Evolutionary conservation across 2,888 invertebrate species (phyloP), one percentile per base, ranked within the genome.

Genomic region (Nemoura dubitans): DNA sequence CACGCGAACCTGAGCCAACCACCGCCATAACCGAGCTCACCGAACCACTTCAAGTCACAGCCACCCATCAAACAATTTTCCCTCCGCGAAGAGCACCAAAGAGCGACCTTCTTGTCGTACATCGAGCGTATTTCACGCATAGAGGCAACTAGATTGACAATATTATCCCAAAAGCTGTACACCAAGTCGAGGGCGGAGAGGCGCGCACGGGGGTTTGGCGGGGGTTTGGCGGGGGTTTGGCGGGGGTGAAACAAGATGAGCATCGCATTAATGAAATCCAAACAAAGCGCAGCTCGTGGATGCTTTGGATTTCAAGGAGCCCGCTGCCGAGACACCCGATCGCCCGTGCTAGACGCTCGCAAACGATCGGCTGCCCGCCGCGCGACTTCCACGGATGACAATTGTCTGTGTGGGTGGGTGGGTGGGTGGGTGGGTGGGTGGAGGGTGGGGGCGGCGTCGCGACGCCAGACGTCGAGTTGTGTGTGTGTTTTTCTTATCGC

Each of bases 221-320:
- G n/a, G n/a, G n/a, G n/a, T n/a, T n/a, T n/a, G n/a, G n/a, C 2
- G 59, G 59, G 59, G 59, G 59, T 21, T 10, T 10, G 16, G 59
- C 2, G 59, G 59, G 59, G 59, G 59, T 36, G 59, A 59, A 59
- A 59, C 59, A 59, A 59, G 59, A 59, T 59, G 59, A 59, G 59
- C 59, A 59, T 59, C 59, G 59, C 59, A 59, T 59, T 59, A 59
- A 59, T 59, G 59, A 59, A 59, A 59, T 3, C 59, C 59, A 59
- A 59, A 59, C 59, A 59, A 59, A 59, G 59, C 59, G 21, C n/a
- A n/a, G n/a, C 59, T 21, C 16, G 59, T n/a, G 21, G 59, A 59
- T 21, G 59, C 36, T 36, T 36, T 36, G 36, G 36, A 36, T 36
- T 36, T 36, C 36, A 36, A 36, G 36, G 36, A 10, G 36, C 5